Evolutionary conservation across 2,797 vertebrate species (phyloP).

Genomic region (Enoplosus armatus): DNA sequence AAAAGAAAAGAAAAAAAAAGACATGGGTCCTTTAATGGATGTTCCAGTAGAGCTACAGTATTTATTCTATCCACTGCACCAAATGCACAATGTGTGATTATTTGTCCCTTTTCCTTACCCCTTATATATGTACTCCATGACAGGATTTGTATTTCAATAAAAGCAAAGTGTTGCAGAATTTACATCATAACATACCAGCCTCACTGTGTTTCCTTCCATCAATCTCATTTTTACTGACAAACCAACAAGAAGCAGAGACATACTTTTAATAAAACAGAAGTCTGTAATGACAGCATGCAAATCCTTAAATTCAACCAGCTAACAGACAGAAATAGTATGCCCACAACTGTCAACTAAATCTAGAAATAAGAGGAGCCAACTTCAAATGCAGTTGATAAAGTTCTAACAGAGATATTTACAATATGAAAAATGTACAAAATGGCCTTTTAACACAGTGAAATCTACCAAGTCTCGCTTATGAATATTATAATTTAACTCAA

Average conservation of each 20-base stretch:
- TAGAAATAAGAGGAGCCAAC: constrained; percentile 80
- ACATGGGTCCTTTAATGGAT: constrained; percentile 70
- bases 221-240: constrained; percentile 68
- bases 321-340: constrained; percentile 82
- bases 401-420: constrained; percentile 83
- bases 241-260: constrained; percentile 80
- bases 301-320: constrained; percentile 83
- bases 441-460: constrained; percentile 78
- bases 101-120: constrained; percentile 53
- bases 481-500: constrained; percentile 53
- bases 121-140: constrained; percentile 69
- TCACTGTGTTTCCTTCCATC: constrained; percentile 53
- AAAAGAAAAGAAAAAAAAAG: constrained; percentile 46
- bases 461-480: constrained; percentile 69
- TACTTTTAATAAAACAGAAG: constrained; percentile 83
- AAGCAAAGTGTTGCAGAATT: constrained; percentile 74
- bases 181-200: constrained; percentile 74
- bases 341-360: constrained; percentile 81
- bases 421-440: constrained; percentile 85
- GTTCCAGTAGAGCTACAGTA: constrained; percentile 79
- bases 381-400: constrained; percentile 73
- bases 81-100: constrained; percentile 81
- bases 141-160: constrained; percentile 74
- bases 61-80: constrained; percentile 85
- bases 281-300: constrained; percentile 85